A percentile compares a stretch with the other conserved stretches of the same genome.
phyloP scores from a whole-genome alignment of 1,140 invertebrate genomes.

The Aporrectodea caliginosa region DNA sequence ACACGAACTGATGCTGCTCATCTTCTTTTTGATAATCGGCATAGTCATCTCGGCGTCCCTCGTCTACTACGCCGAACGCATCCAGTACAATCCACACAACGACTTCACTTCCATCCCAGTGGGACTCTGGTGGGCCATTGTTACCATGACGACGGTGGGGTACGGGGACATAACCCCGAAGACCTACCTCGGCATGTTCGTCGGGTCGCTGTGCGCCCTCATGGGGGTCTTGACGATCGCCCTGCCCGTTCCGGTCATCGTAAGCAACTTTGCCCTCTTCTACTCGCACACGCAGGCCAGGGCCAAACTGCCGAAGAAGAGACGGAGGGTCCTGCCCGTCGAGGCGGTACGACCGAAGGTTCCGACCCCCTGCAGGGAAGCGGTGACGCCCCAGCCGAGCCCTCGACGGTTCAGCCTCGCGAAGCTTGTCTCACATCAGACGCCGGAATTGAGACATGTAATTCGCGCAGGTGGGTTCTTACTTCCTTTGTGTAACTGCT shows the following conservation, averaged over 20 bases:
- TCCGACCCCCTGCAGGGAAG: slow-evolving; percentile 7
- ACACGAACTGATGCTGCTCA: slow-evolving; percentile 88
- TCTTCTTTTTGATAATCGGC: slow-evolving; percentile 65
- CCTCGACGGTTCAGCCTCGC: background rate
- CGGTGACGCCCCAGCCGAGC: no score
- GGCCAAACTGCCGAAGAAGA: slow-evolving; percentile 81
- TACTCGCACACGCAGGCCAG: slow-evolving; percentile 89
- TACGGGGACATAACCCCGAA: slow-evolving; percentile 87
- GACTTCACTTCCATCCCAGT: slow-evolving; percentile 91
- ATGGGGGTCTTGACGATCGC: slow-evolving; percentile 87
- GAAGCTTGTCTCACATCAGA: background rate
- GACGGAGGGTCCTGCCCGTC: slow-evolving; percentile 81
- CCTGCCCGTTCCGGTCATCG: slow-evolving; percentile 86
- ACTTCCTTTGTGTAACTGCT: background rate
- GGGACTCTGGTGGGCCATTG: slow-evolving; percentile 60
- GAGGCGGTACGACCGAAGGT: slow-evolving; percentile 56
- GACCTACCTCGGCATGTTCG: slow-evolving; percentile 69
- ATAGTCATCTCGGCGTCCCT: slow-evolving; percentile 99
- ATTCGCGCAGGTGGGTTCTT: background rate
- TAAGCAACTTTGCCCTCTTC: slow-evolving; percentile 89
- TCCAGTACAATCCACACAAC: slow-evolving; percentile 90
- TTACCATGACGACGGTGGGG: slow-evolving; percentile 61
- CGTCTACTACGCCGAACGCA: slow-evolving; percentile 97
- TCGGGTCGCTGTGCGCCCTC: slow-evolving; percentile 78
- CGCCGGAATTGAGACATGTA: background rate